Evolutionary conservation across 1,140 invertebrate species (phyloP), one percentile per base, ranked within the genome.

Genomic region (Megalonaias nervosa): DNA sequence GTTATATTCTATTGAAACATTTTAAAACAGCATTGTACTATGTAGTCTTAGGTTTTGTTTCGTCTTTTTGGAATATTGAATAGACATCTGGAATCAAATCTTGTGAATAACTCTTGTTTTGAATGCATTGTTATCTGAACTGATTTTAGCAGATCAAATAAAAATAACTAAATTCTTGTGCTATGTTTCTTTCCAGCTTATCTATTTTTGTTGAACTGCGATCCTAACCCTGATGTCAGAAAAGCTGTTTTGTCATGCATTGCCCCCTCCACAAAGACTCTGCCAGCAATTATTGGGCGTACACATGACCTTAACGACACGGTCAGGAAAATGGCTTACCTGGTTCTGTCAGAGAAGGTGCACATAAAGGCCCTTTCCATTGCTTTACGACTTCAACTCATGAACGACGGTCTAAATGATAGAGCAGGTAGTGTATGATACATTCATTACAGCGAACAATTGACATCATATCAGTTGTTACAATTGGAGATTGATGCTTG

Each of bases 171-270:
- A 31, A 31, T 4, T 31, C 26, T 31, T 31, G 26, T 31, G 26
- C 26, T 31, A 31, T 6, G 9, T 48, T 48, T 38, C 65, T 77
- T 89, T 89, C 19, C 84, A 92, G 93, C 95, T 0, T 97, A 95
- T 85, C 88, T 94, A n/a, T 95, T 94, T 87, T 94, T 96, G 78
- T 91, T 97, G 86, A 91, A 92, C 26, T 93, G 93, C 82, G 96
- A 97, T 90, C 94, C 95, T 2, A 95, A 94, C 84, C 90, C 93
- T 74, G 94, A 94, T 71, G 95, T 96, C 13, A 92, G 95, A 73
- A 91, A 93, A 80, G 93, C 93, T 17, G 92, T 95, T 66, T 91
- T 95, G 5, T 92, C 92, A 67, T 92, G 92, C 67, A 93, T 95
- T 86, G 94, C 94, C 0, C 93, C 94, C 16, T 94, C 93, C 73